phyloP scores from a whole-genome alignment of 2,797 vertebrate genomes.

The Dendrocincla tyrannina region DNA sequence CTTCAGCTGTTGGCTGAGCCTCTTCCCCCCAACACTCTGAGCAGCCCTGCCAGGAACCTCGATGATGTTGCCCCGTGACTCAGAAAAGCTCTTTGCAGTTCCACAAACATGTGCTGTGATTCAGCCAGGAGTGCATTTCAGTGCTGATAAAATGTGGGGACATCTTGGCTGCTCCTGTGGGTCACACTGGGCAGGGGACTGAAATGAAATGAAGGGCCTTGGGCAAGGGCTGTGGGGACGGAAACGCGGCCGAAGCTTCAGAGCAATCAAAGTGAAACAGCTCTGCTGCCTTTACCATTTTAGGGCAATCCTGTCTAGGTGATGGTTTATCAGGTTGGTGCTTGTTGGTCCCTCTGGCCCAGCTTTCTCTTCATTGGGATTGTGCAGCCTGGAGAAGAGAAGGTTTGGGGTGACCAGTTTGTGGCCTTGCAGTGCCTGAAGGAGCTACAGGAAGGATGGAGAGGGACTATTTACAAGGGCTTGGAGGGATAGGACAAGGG shows the following conservation, averaged over 20 bases:
- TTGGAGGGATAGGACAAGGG: not conserved
- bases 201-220: not conserved
- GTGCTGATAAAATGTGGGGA: not conserved
- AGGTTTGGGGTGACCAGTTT: not conserved
- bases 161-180: not conserved
- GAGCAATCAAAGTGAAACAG: not conserved
- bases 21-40: not conserved
- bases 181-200: not conserved
- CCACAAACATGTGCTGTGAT: not conserved
- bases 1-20: not conserved
- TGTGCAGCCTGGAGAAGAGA: not conserved
- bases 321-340: not conserved
- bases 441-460: not conserved
- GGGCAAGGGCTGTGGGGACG: not conserved
- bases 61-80: not conserved
- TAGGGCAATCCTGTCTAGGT: not conserved
- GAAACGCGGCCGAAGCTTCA: not conserved
- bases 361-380: not conserved
- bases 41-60: not conserved
- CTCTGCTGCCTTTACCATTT: not conserved
- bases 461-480: not conserved
- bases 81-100: not conserved
- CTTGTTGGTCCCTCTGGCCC: not conserved
- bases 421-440: not conserved
- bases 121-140: not conserved